These are phyloP conservation scores for Parauchenoglanis ngamensis DNA, from an alignment of 2,797 vertebrate species.

Conservation along the genomic window DNA sequence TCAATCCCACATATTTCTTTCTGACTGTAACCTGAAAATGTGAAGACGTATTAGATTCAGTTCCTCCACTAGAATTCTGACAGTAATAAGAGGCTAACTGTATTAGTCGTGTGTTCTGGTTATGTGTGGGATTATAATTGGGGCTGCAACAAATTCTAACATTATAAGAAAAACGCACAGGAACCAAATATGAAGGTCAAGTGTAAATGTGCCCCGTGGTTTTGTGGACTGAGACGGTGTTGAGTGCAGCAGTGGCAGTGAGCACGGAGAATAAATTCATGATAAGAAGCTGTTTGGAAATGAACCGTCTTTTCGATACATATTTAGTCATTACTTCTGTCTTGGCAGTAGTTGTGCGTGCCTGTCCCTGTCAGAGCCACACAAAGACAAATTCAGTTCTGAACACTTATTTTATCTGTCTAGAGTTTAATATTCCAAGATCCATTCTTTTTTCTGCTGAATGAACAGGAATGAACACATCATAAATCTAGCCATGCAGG, in stretches of 20 bases:
- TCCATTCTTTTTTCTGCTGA: slow-evolving; percentile 21
- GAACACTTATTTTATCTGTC: slow-evolving; percentile 15
- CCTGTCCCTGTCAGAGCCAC: neutral
- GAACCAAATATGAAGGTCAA: neutral
- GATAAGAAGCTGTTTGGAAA: slow-evolving; percentile 33
- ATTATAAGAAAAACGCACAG: neutral
- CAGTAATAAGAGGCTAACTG: neutral
- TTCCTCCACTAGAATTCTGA: neutral
- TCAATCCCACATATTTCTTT: neutral
- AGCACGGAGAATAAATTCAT: slow-evolving; percentile 4
- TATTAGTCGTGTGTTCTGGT: neutral
- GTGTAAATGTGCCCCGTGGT: neutral
- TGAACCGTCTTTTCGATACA: neutral
- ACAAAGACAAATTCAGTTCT: neutral
- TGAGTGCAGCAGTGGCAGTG: neutral
- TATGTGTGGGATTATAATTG: neutral
- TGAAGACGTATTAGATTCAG: neutral
- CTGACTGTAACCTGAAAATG: neutral
- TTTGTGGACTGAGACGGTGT: neutral
- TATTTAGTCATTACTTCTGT: neutral
- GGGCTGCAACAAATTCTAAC: neutral
- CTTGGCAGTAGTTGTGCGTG: slow-evolving; percentile 7
- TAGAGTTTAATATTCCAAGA: slow-evolving; percentile 29
- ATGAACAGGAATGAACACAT: neutral
- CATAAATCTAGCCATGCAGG: neutral